Base-by-base conservation (phyloP, 2,888 invertebrate species). In the Eupithecia vulgata region DNA sequence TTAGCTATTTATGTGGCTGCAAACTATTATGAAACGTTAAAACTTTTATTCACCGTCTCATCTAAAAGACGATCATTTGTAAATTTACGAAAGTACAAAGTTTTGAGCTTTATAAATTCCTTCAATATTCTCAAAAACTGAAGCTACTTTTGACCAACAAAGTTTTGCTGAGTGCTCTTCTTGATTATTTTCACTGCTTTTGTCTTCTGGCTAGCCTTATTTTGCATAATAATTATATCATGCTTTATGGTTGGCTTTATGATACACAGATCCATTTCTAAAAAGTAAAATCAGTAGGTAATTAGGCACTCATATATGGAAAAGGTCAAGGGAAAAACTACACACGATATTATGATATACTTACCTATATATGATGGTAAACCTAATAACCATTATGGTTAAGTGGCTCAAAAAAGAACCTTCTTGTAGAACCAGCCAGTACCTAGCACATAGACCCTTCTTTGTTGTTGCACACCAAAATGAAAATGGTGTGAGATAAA, bases 1-100 rank as follows among this genome's bases (percentile, higher is more conserved):
- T 90, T 86, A 84, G 82, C 87, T 90, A 90, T 91, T 90, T 82
- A 90, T 84, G 83, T 78, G 67, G 61, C 74, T 79, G 79, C 69
- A 79, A 82, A 84, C 83, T 82, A 83, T 83, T 82, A 80, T 76
- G 74, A 76, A 77, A 79, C 15, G 42, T 37, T 52, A 34, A 59
- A 67, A 77, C 69, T 75, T 76, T 71, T 73, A 68, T 65, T 70
- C 52, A 10, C n/a, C 37, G 42, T 71, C 48, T 25, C 67, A 68
- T 72, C 66, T 67, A 66, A 68, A 70, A 70, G 25, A 62, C 65
- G 65, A 68, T 68, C 45, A 64, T 67, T 73, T 70, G 67, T 57
- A 59, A 69, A 65, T 68, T 68, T 72, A 25, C 17, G 35, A 72
- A 64, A 62, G 45, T 71, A 57, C 21, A 21, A 67, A 67, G 48